Evolutionary conservation across 1,140 invertebrate species (phyloP).

Genomic region (Nasonia vitripennis): DNA sequence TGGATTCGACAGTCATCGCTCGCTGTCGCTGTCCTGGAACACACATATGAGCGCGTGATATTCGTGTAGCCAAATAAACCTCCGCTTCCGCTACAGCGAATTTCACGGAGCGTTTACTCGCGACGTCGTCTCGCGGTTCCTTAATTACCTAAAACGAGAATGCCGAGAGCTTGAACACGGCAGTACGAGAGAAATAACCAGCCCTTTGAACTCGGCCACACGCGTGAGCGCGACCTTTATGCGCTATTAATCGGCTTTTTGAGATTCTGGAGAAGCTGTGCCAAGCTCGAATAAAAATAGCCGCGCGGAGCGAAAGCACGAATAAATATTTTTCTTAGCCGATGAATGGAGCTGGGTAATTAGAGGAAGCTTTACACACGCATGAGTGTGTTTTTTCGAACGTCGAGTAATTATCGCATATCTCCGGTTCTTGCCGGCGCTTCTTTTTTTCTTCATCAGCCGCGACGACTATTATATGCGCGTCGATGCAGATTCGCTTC

Average conservation of each 20-base stretch:
- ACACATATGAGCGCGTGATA: neutral
- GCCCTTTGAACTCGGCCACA: neutral
- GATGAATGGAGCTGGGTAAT: neutral
- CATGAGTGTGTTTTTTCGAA: neutral
- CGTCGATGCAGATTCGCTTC: too few species aligned
- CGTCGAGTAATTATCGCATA: neutral
- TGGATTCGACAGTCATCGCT: neutral
- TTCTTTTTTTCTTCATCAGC: too few species aligned
- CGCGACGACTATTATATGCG: too few species aligned
- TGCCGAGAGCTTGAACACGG: neutral
- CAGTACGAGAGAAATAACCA: neutral
- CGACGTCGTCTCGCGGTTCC: slow-evolving; percentile 23
- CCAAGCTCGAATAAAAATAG: slow-evolving; percentile 57
- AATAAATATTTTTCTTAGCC: neutral
- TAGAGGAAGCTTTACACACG: neutral
- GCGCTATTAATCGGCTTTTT: neutral
- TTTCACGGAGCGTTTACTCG: slow-evolving; percentile 3
- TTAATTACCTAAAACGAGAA: slow-evolving; percentile 7
- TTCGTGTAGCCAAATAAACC: neutral
- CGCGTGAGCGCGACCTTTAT: neutral
- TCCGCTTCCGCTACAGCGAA: neutral
- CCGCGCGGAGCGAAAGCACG: neutral
- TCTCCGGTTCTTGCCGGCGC: neutral
- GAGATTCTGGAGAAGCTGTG: neutral
- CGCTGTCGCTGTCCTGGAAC: neutral